Evolutionary conservation across 2,113 vertebrate genomes (phyloP).

Genomic region (Hypanus sabinus): DNA sequence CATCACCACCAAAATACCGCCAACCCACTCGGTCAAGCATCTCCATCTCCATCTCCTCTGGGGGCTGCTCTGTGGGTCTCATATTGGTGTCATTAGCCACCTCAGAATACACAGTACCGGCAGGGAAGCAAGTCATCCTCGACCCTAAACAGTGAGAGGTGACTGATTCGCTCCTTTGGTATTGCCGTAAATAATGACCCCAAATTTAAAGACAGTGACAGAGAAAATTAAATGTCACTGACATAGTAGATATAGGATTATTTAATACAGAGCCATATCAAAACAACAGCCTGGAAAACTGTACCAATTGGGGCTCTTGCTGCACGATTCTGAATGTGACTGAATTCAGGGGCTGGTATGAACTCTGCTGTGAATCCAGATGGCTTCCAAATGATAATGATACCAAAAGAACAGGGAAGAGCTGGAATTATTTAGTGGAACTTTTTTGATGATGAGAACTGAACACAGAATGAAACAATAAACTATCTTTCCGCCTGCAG

Average conservation of each 20-base stretch:
- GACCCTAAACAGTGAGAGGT: not conserved
- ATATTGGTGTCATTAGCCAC: too few species aligned
- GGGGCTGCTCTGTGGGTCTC: too few species aligned
- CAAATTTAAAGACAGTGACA: not conserved
- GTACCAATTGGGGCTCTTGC: not conserved
- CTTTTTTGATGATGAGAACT: not conserved
- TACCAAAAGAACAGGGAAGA: not conserved
- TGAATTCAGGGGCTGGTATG: not conserved
- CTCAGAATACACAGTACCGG: too few species aligned
- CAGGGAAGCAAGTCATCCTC: too few species aligned
- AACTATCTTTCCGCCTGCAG: not conserved
- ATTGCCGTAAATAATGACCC: not conserved
- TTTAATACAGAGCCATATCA: not conserved
- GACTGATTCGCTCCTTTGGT: not conserved
- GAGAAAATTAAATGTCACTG: not conserved
- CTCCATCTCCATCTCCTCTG: too few species aligned
- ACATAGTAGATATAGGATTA: not conserved
- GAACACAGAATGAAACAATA: not conserved
- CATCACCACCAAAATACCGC: too few species aligned
- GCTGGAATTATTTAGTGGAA: not conserved
- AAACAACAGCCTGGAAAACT: not conserved
- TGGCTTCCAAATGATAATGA: not conserved
- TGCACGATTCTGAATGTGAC: not conserved
- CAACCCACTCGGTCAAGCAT: too few species aligned
- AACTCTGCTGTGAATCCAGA: not conserved